phyloP scores from a whole-genome alignment of 2,888 invertebrate species.

The Eupithecia tripunctaria region DNA sequence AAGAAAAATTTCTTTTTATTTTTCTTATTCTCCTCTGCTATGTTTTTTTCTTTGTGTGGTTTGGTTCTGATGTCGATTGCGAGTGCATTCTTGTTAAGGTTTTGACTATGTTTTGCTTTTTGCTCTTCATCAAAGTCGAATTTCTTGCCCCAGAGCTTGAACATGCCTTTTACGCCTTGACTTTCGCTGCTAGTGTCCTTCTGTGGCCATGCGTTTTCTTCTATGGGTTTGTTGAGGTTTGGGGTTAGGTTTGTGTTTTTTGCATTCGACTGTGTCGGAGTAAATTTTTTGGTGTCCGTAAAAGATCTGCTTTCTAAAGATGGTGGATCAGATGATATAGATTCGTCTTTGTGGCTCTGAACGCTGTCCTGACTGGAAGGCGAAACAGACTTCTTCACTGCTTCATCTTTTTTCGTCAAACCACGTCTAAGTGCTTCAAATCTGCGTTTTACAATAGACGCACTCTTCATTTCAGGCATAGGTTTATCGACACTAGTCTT shows the following conservation, averaged over 20 bases:
- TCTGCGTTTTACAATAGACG: constrained; percentile 62
- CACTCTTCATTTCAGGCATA: constrained; percentile 57
- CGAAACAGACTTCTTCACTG: constrained; percentile 49
- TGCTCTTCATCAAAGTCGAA: constrained; percentile 66
- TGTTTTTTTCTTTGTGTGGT: constrained; percentile 35
- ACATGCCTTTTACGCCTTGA: constrained; percentile 69
- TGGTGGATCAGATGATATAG: constrained; percentile 70
- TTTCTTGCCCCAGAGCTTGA: constrained; percentile 72
- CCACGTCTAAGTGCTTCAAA: constrained; percentile 68
- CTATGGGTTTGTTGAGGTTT: constrained; percentile 44
- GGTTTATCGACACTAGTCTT: constrained; percentile 51
- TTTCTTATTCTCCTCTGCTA: constrained; percentile 48
- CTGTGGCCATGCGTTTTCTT: constrained; percentile 46
- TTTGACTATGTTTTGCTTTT: constrained; percentile 42
- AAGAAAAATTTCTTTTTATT: constrained; percentile 67
- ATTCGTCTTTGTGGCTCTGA: constrained; percentile 63
- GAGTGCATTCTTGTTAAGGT: constrained; percentile 33
- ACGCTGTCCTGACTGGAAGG: constrained; percentile 50
- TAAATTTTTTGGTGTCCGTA: constrained; percentile 59
- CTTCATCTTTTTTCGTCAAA: constrained; percentile 59
- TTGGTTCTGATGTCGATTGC: constrained; percentile 39
- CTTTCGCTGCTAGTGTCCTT: constrained; percentile 54
- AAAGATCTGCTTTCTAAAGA: constrained; percentile 66
- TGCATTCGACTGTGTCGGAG: constrained; percentile 44
- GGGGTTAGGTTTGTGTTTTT: constrained; percentile 37